These are phyloP conservation scores for Colletes latitarsis DNA, from an alignment of 1,140 invertebrate species.

Conservation along the genomic window DNA sequence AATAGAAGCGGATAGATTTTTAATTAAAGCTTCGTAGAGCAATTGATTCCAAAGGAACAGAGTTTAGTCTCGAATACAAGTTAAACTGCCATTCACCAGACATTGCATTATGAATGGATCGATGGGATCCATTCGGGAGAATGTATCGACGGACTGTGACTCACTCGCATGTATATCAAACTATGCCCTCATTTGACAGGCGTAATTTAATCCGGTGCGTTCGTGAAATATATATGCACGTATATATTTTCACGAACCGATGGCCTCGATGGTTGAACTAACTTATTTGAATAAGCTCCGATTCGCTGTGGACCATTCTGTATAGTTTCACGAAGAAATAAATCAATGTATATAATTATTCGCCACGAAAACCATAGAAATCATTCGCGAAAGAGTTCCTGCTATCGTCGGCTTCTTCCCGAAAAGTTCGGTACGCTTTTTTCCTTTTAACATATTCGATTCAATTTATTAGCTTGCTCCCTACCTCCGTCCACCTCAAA, in stretches of 20 bases:
- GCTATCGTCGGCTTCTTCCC: neutral
- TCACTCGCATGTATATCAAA: conserved; percentile 30
- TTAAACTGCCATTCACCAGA: conserved; percentile 40
- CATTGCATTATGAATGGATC: conserved; percentile 20
- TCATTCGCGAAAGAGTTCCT: neutral
- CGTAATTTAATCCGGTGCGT: conserved; percentile 35
- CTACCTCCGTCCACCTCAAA: neutral
- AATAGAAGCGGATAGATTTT: conserved; percentile 2
- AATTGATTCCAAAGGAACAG: conserved; percentile 14
- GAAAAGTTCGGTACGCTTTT: neutral
- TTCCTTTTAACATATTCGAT: neutral
- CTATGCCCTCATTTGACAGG: conserved; percentile 18
- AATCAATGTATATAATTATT: conserved; percentile 48
- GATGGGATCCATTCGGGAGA: neutral
- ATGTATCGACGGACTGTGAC: neutral
- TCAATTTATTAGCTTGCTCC: neutral
- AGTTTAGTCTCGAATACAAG: neutral
- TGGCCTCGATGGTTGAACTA: conserved; percentile 46
- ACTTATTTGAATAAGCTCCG: conserved; percentile 46
- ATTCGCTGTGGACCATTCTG: conserved; percentile 57
- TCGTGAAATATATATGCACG: conserved; percentile 9
- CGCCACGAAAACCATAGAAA: neutral
- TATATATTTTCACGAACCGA: conserved; percentile 14
- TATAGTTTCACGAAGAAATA: conserved; percentile 61
- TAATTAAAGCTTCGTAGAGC: conserved; percentile 10